Evolutionary conservation across 2,113 vertebrate species (phyloP).

Genomic region (Mastomys coucha): DNA sequence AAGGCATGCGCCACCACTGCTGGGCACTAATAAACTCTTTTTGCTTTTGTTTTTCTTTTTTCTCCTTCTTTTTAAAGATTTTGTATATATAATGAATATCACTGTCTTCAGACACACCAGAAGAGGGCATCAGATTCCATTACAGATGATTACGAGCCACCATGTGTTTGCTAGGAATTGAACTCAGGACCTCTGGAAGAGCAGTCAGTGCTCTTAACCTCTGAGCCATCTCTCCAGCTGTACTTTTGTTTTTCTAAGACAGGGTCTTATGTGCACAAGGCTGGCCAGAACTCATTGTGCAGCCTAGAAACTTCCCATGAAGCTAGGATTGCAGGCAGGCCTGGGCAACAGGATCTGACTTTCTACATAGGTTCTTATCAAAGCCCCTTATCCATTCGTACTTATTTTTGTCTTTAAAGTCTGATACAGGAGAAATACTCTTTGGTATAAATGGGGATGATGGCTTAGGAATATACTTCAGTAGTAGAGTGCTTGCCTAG

Average conservation of each 20-base stretch:
- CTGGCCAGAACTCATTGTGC: not conserved
- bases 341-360: not conserved
- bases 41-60: not conserved
- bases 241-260: not conserved
- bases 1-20: no score
- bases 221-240: no score
- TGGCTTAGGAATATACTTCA: not conserved
- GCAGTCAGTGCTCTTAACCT: no score
- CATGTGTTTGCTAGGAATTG: no score
- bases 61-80: no score
- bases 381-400: conserved; percentile 39
- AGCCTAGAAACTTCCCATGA: not conserved
- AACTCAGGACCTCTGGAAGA: no score
- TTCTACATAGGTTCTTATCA: not conserved
- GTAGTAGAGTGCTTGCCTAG: not conserved
- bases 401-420: conserved; percentile 56
- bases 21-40: not conserved
- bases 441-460: not conserved
- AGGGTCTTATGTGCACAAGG: not conserved
- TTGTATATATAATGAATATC: no score
- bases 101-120: no score
- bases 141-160: no score
- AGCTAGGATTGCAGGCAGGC: not conserved
- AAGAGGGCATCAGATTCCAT: no score
- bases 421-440: not conserved